A percentile compares a stretch with the other conserved stretches of the same genome.
Evolutionary conservation across 1,140 invertebrate species (phyloP).

Genomic region (Nephila pilipes): DNA sequence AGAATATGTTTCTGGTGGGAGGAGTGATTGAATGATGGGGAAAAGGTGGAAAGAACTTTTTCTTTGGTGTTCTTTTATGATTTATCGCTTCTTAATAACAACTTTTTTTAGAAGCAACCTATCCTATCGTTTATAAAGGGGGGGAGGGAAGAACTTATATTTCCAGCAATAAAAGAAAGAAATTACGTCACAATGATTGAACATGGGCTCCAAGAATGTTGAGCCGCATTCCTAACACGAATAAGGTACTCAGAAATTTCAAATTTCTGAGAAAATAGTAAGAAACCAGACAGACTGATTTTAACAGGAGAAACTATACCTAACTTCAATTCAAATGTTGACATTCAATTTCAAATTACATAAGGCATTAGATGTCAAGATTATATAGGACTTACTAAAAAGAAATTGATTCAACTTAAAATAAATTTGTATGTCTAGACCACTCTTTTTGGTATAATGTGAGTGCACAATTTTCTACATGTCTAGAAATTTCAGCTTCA

Average conservation of each 20-base stretch:
- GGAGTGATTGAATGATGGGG: slow-evolving; percentile 28
- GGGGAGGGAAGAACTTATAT: not conserved
- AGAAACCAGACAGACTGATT: no score
- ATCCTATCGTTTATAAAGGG: not conserved
- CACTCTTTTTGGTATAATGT: no score
- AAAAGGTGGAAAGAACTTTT: slow-evolving; percentile 10
- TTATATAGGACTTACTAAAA: no score
- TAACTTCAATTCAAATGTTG: no score
- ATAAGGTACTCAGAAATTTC: not conserved
- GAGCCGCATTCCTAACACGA: not conserved
- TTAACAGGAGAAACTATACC: no score
- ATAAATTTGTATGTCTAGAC: no score
- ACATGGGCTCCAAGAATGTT: not conserved
- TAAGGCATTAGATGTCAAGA: no score
- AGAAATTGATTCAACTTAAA: no score
- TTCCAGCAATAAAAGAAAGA: not conserved
- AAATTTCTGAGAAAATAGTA: not conserved
- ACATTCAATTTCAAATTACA: no score
- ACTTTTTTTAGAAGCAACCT: not conserved
- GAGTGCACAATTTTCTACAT: no score
- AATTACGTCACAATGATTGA: not conserved
- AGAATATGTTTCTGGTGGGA: slow-evolving; percentile 11
- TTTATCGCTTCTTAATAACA: slow-evolving; percentile 16
- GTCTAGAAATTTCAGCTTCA: no score
- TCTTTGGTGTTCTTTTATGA: slow-evolving; percentile 7